Percentiles rank a stretch among this genome's conserved stretches.
These are phyloP conservation scores for Sebastes itinus DNA, from an alignment of 2,797 vertebrate genomes.

Conservation along the genomic window DNA sequence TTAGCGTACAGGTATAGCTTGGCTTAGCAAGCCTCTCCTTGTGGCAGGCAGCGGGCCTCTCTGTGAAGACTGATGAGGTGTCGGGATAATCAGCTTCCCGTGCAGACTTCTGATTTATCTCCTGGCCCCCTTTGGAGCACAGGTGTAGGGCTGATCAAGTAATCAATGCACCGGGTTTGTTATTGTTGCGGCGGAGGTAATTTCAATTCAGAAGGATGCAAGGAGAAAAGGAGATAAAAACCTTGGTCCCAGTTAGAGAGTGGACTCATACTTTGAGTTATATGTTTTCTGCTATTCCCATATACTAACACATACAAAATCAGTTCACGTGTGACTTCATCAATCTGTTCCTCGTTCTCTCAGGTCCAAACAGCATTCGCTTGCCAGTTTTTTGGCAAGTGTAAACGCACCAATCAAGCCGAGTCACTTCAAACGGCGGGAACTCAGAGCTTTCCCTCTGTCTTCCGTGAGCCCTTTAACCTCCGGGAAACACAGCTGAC, in stretches of 20 bases:
- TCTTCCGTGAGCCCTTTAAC: constrained; percentile 60
- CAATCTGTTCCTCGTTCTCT: not conserved
- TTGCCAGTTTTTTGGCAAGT: not conserved
- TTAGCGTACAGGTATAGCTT: constrained; percentile 76
- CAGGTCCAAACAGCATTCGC: not conserved
- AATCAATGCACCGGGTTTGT: constrained; percentile 85
- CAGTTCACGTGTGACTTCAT: constrained; percentile 7
- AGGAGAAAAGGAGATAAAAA: constrained; percentile 6
- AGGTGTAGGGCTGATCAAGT: constrained; percentile 87
- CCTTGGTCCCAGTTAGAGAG: not conserved
- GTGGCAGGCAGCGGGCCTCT: constrained; percentile 73
- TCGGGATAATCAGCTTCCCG: constrained; percentile 87
- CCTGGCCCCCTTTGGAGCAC: constrained; percentile 82
- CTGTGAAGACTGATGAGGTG: constrained; percentile 85
- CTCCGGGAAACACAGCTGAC: constrained; percentile 61
- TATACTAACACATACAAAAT: not conserved
- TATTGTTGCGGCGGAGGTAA: constrained; percentile 78
- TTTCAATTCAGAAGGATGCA: constrained; percentile 40
- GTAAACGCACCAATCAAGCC: constrained; percentile 22
- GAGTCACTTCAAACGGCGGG: constrained; percentile 38
- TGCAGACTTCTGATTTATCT: constrained; percentile 87
- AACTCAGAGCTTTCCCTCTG: constrained; percentile 40
- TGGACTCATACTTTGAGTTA: not conserved
- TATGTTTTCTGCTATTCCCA: not conserved
- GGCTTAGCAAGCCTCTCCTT: constrained; percentile 53